phyloP scores from a whole-genome alignment of 2,888 invertebrate species.

The Cephus sareptanus region DNA sequence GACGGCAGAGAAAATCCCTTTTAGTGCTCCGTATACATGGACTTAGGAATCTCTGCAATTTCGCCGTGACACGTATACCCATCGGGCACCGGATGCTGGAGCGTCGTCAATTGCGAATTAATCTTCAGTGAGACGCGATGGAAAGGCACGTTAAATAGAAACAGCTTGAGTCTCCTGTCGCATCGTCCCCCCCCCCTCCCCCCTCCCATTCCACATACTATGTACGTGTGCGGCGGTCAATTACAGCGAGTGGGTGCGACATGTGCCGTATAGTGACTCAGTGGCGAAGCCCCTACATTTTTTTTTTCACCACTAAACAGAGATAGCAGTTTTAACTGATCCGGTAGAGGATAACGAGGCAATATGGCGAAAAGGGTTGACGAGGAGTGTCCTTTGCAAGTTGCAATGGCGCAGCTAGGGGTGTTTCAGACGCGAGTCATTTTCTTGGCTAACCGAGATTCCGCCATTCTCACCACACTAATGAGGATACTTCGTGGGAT shows the following conservation, averaged over 20 bases:
- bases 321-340: background rate
- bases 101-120: background rate
- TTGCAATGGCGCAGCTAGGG: background rate
- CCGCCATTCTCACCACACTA: background rate
- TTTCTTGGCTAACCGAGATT: background rate
- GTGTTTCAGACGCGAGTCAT: background rate
- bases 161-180: background rate
- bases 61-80: background rate
- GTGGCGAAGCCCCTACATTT: background rate
- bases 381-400: background rate
- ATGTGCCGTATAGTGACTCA: background rate
- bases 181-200: background rate
- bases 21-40: background rate
- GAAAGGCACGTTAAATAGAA: background rate
- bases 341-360: background rate
- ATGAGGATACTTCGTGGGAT: background rate
- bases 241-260: background rate
- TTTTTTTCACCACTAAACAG: background rate
- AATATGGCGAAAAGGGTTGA: background rate
- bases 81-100: background rate
- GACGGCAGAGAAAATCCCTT: background rate
- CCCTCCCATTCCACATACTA: background rate
- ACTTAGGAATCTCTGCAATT: background rate
- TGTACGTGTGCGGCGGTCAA: background rate
- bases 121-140: background rate